A percentile compares a stretch with the other conserved stretches of the same genome.
These are phyloP conservation scores for Actinia tenebrosa DNA, from an alignment of 64 coral and sea anemone species.

Conservation along the genomic window DNA sequence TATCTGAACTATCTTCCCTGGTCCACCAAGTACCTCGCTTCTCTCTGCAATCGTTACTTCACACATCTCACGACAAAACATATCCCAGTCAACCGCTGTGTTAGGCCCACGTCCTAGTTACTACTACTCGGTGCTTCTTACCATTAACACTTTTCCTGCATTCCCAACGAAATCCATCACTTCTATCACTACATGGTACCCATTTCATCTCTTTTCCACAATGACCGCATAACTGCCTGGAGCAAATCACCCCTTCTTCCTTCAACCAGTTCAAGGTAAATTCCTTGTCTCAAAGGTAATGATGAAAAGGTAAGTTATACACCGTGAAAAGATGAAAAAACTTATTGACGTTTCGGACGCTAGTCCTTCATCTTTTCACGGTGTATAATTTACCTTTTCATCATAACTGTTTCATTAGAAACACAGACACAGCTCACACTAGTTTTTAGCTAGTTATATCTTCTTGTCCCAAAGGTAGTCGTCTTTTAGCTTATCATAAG, in stretches of 20 bases:
- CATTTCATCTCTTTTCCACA: neutral
- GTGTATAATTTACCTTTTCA: too few relatives aligned
- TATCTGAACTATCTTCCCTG: constrained; percentile 27
- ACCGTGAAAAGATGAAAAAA: too few relatives aligned
- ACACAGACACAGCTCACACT: too few relatives aligned
- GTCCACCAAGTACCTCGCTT: constrained; percentile 14
- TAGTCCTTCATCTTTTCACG: too few relatives aligned
- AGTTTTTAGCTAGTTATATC: too few relatives aligned
- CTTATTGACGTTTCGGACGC: too few relatives aligned
- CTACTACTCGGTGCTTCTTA: neutral
- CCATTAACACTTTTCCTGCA: neutral
- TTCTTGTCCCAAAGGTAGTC: neutral
- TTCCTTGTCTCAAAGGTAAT: neutral
- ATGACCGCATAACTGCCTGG: neutral
- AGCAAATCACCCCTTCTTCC: neutral
- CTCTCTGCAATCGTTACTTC: constrained; percentile 1
- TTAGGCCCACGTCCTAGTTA: neutral
- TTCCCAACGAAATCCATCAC: neutral
- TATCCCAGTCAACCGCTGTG: constrained; percentile 24
- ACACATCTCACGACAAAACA: constrained; percentile 12
- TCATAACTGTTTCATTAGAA: too few relatives aligned
- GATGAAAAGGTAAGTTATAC: too few relatives aligned
- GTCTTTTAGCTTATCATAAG: too few relatives aligned
- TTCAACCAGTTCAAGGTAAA: neutral
- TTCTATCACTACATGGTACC: neutral